Base-by-base conservation (phyloP, 2,113 vertebrate species). In the Cinclus mexicanus region DNA sequence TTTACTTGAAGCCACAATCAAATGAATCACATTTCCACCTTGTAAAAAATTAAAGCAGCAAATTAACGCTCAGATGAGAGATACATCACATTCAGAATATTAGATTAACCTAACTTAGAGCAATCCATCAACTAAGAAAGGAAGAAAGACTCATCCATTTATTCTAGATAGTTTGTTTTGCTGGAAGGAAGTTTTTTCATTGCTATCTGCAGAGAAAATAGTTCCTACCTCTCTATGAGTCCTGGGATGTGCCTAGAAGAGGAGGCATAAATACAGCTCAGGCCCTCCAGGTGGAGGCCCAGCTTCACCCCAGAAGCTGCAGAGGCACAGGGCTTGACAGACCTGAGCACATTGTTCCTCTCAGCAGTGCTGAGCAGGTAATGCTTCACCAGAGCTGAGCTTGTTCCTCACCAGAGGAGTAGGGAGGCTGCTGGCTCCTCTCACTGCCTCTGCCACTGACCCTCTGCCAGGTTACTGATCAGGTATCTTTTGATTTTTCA, bases 61-160 rank as follows among this genome's bases (percentile, higher is more conserved):
- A 75, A 81, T 74, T 68, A 71, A 61, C 28, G 33, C 86, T 93
- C 47, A 78, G 33, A 83, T 68, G 35, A 74, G 42, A 77, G 6
- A 80, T 41, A 24, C 3, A 82, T 55, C 63, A 80, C 49, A 56
- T 46, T 7, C 29, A 89, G 78, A 80, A 61, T 47, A 94, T 47
- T 42, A 60, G 64, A 89, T 94, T 85, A 95, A 61, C 2, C 68
- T 55, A 69, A 60, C 1, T 71, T 84, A 49, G 35, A 83, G 63
- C 29, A 90, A 86, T 93, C 37, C 65, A 93, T 93, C 84, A 95
- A 37, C 33, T 72, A 41, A 78, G 83, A 67, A 85, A 70, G 19
- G 49, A 83, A 70, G 21, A 90, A 65, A 78, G 33, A 42, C 33
- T 59, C 49, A 12, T 76, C 8, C 22, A 77, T 67, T 89, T 89